These are phyloP conservation scores for Pseudoatta argentina DNA, from an alignment of 1,140 invertebrate species.

Conservation along the genomic window DNA sequence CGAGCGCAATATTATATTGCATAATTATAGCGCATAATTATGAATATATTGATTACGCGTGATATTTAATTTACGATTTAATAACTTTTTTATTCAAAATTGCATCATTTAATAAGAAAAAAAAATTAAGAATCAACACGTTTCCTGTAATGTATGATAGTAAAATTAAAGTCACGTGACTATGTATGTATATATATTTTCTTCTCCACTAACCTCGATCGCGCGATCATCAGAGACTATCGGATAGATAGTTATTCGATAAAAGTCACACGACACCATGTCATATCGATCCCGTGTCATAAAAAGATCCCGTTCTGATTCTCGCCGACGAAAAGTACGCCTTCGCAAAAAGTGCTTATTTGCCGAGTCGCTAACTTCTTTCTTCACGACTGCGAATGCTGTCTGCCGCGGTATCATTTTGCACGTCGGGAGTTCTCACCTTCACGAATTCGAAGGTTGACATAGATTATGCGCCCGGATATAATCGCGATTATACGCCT, in stretches of 20 bases:
- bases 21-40: conserved; percentile 1
- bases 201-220: not conserved
- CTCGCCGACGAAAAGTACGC: conserved; percentile 25
- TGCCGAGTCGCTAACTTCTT: conserved; percentile 1
- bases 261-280: not conserved
- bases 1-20: conserved; percentile 6
- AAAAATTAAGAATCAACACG: not conserved
- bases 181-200: not conserved
- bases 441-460: conserved; percentile 76
- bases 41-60: conserved; percentile 5
- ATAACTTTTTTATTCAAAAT: not conserved
- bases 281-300: not conserved
- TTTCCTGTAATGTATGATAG: not conserved
- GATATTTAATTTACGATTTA: conserved; percentile 15
- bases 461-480: conserved; percentile 70
- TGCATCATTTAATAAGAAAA: not conserved
- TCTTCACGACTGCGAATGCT: conserved; percentile 18
- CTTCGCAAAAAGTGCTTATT: conserved; percentile 41
- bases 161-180: not conserved
- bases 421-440: conserved; percentile 61
- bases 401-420: conserved; percentile 61
- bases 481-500: conserved; percentile 51
- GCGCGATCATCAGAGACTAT: not conserved
- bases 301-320: not conserved
- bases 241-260: not conserved